Base-by-base conservation (phyloP, 2,888 invertebrate genomes). In the Helleia helle region DNA sequence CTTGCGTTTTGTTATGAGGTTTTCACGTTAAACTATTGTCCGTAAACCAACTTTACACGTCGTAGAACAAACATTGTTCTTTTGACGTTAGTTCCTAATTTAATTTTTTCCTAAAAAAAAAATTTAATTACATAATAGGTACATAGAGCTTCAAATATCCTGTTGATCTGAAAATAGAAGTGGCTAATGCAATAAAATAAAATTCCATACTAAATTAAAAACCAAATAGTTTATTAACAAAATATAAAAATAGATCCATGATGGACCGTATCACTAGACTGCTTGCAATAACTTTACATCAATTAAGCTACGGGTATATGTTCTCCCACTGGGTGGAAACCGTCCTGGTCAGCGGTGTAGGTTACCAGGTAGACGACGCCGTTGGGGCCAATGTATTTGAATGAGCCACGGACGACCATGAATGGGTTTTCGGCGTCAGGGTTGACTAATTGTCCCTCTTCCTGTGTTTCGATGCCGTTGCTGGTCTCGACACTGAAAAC, bases 271-370 rank as follows among this genome's bases (percentile, higher is more conserved):
- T n/a, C n/a, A n/a, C n/a, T n/a, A n/a, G n/a, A n/a, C n/a, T n/a
- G n/a, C n/a, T n/a, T n/a, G n/a, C n/a, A n/a, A 22, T 22, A 22
- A 4, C 22, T 7, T 18, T 4, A 4, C 5, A 5, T 22, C 5
- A 22, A 7, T 22, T 22, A 8, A 22, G 34, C 34, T 8, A 12
- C 47, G 59, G 79, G 77, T 25, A 81, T 40, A 43, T 80, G 77
- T 36, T 59, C 59, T 9, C 68, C 77, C 6, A 40, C 25, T 59
- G 88, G 72, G 51, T 79, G 79, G 84, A 86, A 89, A 8, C 89
- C 89, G 52, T 73, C 56, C 60, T 85, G 74, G 62, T 86, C 64
- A 28, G 88, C 87, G 45, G 71, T 49, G 77, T 87, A 89, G 41
- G 51, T 62, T 30, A 88, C 68, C 22, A 55, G 50, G 76, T 88